A percentile compares a stretch with the other conserved stretches of the same genome.
Evolutionary conservation across 2,113 vertebrate genomes (phyloP).

Genomic region (Diglossa brunneiventris): DNA sequence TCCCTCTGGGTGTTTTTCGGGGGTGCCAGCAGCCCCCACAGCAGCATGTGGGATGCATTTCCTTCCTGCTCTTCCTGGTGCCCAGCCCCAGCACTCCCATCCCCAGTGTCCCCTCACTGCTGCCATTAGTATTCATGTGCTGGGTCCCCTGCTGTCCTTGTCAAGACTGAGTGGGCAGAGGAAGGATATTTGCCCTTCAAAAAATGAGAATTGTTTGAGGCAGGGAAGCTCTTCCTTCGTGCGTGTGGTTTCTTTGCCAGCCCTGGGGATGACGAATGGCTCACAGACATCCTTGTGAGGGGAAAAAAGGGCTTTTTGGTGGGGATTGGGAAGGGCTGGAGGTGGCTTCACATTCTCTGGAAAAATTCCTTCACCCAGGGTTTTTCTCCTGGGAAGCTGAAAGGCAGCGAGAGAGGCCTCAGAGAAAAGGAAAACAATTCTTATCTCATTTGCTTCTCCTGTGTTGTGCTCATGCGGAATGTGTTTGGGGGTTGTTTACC

Average conservation of each 20-base stretch:
- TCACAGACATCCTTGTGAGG: neutral
- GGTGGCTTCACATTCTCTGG: no score
- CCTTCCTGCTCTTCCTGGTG: accelerated
- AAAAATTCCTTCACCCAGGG: no score
- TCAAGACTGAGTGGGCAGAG: slow-evolving; percentile 64
- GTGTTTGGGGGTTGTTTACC: no score
- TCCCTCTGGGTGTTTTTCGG: neutral
- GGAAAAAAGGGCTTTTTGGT: neutral
- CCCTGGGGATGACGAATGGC: slow-evolving; percentile 24
- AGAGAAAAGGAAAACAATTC: no score
- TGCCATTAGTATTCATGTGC: slow-evolving; percentile 57
- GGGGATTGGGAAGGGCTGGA: neutral
- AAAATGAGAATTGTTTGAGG: slow-evolving; percentile 60
- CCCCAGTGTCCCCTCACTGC: neutral
- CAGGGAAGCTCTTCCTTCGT: slow-evolving; percentile 35
- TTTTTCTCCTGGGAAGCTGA: no score
- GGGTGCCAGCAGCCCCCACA: neutral
- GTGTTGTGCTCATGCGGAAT: no score
- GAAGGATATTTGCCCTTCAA: slow-evolving; percentile 68
- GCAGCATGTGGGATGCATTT: neutral
- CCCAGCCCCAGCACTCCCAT: neutral
- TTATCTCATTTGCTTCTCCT: no score
- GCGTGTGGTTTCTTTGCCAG: slow-evolving; percentile 55
- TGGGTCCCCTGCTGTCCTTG: slow-evolving; percentile 52
- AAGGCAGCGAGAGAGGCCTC: no score